Conservation (phyloP, 1,140 invertebrate species). For the Penaeus vannamei region DNA sequence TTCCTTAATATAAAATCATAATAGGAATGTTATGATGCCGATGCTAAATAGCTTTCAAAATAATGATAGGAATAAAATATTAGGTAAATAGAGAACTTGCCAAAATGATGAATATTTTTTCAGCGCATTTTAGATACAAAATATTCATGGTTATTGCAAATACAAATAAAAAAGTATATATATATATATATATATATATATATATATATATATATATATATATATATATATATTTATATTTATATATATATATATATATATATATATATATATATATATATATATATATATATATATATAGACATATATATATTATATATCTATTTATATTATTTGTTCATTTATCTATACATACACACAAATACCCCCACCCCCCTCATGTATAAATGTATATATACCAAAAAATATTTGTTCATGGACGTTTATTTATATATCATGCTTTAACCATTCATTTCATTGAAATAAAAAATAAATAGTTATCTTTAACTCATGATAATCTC, state of each 20-base stretch:
- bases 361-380: background rate
- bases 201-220: background rate
- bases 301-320: background rate
- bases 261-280: background rate
- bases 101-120: too few species aligned
- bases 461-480: too few species aligned
- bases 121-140: too few species aligned
- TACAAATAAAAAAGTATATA: background rate
- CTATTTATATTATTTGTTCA: background rate
- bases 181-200: background rate
- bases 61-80: too few species aligned
- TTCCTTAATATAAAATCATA: too few species aligned
- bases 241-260: background rate
- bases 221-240: background rate
- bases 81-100: too few species aligned
- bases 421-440: background rate
- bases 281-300: background rate
- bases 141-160: too few species aligned
- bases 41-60: too few species aligned
- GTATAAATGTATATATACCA: background rate
- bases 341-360: slow-evolving; percentile 10
- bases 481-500: too few species aligned
- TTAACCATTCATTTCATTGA: too few species aligned
- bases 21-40: too few species aligned
- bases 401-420: background rate